Base-by-base conservation (phyloP, 1,140 invertebrate genomes). In the Zaprionus gabonicus region DNA sequence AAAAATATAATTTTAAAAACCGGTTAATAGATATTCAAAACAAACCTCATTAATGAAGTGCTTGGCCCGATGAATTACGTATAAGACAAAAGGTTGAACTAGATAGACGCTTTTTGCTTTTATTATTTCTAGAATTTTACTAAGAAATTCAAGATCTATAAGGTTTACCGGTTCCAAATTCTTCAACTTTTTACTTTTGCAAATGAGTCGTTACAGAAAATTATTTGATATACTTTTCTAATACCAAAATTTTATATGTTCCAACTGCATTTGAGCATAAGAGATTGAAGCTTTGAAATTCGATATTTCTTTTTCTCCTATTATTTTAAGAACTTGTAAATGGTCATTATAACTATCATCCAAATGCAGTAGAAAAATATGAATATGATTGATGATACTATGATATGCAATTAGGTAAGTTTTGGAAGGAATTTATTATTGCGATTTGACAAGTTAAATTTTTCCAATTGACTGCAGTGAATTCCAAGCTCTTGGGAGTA, bases 341-440 rank as follows among this genome's bases (percentile, higher is more conserved):
- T 63, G 59, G 31, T 63, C 25, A 31, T 63, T 49, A 44, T 23
- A 63, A 5, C 59, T 44, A 2, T 25, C 27, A n/a, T 63, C 59
- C 59, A 63, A 20, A 20, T 49, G 3, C 7, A 15, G 25, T n/a
- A 63, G 59, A 23, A 31, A 63, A 20, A 23, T 23, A 23, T 4
- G 0, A 31, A 1, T 49, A 20, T 5, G 4, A 7, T 5, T 1
- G n/a, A 1, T 31, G 10, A n/a, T 44, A 4, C 28, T 12, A 17
- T 31, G 10, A 62, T 20, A 7, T 62, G 13, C 7, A 62, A 13
- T 13, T 46, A 1, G 6, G 3, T 62, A 1, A 62, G 15, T 34
- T 62, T 62, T 15, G 44, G 27, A 49, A 62, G 49, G 4, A 23
- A 46, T 62, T 15, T 23, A 58, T 58, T 58, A 6, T 23, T 1